phyloP scores from a whole-genome alignment of 2,113 vertebrate species.

The Lamprotornis superbus region DNA sequence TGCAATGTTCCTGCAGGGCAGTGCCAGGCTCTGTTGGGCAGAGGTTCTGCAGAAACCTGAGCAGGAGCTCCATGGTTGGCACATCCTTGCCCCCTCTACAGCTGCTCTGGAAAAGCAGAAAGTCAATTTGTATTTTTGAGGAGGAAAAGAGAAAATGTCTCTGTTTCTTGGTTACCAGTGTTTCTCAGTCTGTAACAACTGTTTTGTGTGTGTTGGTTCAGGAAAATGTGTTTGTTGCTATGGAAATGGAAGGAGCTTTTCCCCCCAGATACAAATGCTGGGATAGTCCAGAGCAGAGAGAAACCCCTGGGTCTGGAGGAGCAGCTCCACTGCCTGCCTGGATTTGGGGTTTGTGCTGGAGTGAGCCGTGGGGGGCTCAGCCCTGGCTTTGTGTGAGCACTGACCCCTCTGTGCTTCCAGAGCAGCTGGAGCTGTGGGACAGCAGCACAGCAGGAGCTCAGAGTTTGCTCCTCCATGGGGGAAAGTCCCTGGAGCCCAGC shows the following conservation, averaged over 20 bases:
- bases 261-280: background rate
- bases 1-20: background rate
- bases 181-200: background rate
- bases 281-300: fast-evolving
- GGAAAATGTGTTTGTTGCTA: background rate
- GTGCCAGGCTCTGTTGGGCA: fast-evolving
- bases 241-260: background rate
- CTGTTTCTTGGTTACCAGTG: background rate
- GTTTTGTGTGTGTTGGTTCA: background rate
- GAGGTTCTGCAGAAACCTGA: background rate
- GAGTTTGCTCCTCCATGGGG: fast-evolving
- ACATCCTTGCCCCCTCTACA: fast-evolving
- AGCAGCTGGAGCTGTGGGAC: background rate
- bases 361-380: background rate
- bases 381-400: background rate
- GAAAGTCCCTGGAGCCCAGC: fast-evolving
- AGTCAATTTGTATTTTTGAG: fast-evolving
- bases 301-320: fast-evolving
- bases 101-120: background rate
- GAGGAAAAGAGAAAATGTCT: background rate
- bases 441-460: background rate
- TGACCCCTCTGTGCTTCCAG: background rate
- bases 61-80: background rate
- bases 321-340: background rate
- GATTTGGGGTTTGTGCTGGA: fast-evolving